Evolutionary conservation across 2,888 invertebrate species (phyloP), one percentile per base, ranked within the genome.

Genomic region (Nymphalis polychloros): DNA sequence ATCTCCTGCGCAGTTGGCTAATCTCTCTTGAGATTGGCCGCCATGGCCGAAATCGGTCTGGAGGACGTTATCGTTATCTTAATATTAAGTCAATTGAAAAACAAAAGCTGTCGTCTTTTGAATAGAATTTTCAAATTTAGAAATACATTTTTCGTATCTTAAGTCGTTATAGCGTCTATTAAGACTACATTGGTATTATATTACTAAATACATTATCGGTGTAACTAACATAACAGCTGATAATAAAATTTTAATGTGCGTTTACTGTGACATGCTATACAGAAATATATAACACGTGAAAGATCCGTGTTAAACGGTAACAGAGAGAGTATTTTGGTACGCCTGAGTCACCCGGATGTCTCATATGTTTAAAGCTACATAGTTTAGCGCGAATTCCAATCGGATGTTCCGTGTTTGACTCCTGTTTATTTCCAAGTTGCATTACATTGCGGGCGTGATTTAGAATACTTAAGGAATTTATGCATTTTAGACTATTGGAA

Each of bases 241-340:
- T 17, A 55, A 31, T 55, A 55, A 55, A 55, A 27, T 55, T 55
- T 55, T 31, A 31, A 55, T 17, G 53, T 7, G 17, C 27, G 7
- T 27, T 55, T 23, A 31, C 53, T 31, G 31, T 55, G n/a, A 55
- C 27, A 19, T 10, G 57, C 19, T 57, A 53, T 53, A 27, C 17
- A 49, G 8, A n/a, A 23, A 17, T 53, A 53, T 53, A 17, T 53
- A 23, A 27, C 23, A 27, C 23, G 16, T 53, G 16, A 8, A 53
- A 7, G 27, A 16, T 27, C 17, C 27, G 53, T 20, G 52, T 41
- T 41, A 60, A 49, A 55, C 60, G 48, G 47, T 31, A 41, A 53
- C 84, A 78, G 79, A 79, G 77, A 59, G 64, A 77, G 81, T 85
- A 85, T 84, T 85, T 77, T 73, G 82, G 84, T 81, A 74, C 53